Evolutionary conservation across 2,888 invertebrate species (phyloP).

Genomic region (Mesoligia furuncula): DNA sequence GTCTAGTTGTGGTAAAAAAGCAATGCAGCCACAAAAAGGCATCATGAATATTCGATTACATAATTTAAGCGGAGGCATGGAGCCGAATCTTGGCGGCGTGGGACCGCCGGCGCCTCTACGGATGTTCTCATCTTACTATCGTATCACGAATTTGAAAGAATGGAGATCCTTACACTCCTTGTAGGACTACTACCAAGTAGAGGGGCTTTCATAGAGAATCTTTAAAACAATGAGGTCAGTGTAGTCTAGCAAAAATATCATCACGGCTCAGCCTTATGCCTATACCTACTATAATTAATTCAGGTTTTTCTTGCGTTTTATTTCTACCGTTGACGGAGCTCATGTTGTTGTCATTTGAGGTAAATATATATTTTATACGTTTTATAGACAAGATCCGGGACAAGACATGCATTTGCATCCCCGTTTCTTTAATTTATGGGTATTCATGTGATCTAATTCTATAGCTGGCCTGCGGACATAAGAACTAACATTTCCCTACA

Average conservation of each 20-base stretch:
- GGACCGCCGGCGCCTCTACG: constrained; percentile 77
- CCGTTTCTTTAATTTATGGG: not conserved
- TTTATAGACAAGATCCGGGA: constrained; percentile 25
- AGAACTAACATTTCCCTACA: not conserved
- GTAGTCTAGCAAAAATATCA: not conserved
- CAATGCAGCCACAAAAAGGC: constrained; percentile 75
- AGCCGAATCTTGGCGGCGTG: constrained; percentile 71
- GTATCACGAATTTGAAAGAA: constrained; percentile 57
- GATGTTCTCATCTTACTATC: constrained; percentile 69
- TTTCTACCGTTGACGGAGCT: constrained; percentile 2
- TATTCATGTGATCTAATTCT: not conserved
- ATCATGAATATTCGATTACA: constrained; percentile 85
- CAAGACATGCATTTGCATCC: constrained; percentile 22
- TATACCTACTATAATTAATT: not conserved
- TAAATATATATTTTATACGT: constrained; percentile 21
- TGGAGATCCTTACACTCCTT: not conserved
- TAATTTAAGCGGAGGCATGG: constrained; percentile 79
- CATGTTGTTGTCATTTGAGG: constrained; percentile 8
- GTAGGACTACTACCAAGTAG: not conserved
- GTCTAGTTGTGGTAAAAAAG: constrained; percentile 70
- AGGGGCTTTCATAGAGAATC: not conserved
- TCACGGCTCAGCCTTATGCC: too few species aligned
- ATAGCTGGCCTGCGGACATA: not conserved
- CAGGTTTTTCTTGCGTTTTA: constrained; percentile 8
- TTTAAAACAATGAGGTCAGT: not conserved